Evolutionary conservation across 1,140 invertebrate genomes (phyloP), one percentile per base, ranked within the genome.

Genomic region (Euglossa dilemma): DNA sequence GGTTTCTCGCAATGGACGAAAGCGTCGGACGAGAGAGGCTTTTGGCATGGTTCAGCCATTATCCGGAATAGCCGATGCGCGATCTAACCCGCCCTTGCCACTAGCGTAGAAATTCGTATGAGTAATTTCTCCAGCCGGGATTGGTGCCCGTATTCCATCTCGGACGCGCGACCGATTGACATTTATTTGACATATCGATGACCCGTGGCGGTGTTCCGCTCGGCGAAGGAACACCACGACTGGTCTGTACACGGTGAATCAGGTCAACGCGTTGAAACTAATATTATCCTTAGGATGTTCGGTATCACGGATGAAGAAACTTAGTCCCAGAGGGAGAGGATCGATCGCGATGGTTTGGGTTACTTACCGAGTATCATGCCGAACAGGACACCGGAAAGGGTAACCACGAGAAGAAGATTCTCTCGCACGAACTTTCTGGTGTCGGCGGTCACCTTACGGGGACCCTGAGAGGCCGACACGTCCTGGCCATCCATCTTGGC

Each of bases 401-500:
- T 98, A 71, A 97, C 95, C 64, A 98, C 94, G 75, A 98, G 95
- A 89, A 98, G 95, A 8, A 97, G 95, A 92, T 98, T 98, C 64
- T 97, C 96, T 64, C 95, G 93, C 63, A 97, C 94, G 95, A 96
- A 97, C 88, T 96, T 96, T 84, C 94, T 95, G 50, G 95, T 94
- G 56, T 94, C 93, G 90, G 95, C 96, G 87, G 96, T 96, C 90
- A 95, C 94, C 93, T 97, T 96, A 70, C 95, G 94, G 83, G 95
- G 95, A 94, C 95, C 94, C 92, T 95, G 95, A 90, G 95, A 95
- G 93, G 94, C 95, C 92, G 94, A 94, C 90, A 94, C 93, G 83
- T 95, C 95, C 89, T 95, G 94, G 90, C 95, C 95, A 89, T 95
- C 95, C 95, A 97, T 97, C 95, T 97, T 97, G 92, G 96, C 96